A percentile compares a stretch with the other conserved stretches of the same genome.
Evolutionary conservation across 2,797 vertebrate species (phyloP).

Genomic region (Sebastes diaconus): DNA sequence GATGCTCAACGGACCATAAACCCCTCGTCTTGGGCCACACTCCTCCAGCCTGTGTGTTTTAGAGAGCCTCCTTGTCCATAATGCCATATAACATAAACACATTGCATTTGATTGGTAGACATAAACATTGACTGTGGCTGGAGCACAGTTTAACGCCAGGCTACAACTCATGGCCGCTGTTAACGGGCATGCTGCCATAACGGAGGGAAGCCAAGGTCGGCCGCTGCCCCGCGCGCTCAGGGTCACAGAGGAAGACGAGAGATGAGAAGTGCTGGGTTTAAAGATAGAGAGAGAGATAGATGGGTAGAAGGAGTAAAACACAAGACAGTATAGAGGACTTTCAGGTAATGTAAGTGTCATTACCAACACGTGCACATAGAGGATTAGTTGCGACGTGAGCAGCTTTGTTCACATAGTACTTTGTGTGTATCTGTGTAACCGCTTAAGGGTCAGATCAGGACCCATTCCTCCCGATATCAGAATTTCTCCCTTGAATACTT

Average conservation of each 20-base stretch:
- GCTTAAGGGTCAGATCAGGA: background rate
- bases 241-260: conserved; percentile 43
- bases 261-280: conserved; percentile 1
- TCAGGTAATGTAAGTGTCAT: background rate
- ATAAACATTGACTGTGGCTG: conserved; percentile 83
- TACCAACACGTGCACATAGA: background rate
- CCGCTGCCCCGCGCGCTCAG: conserved; percentile 25
- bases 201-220: conserved; percentile 68
- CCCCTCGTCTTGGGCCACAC: conserved; percentile 30
- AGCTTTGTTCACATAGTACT: background rate
- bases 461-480: accelerated
- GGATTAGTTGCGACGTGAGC: background rate
- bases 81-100: conserved; percentile 83
- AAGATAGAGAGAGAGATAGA: background rate
- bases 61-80: conserved; percentile 75
- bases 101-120: conserved; percentile 83
- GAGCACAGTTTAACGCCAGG: conserved; percentile 75
- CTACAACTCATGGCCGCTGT: conserved; percentile 77
- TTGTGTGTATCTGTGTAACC: background rate
- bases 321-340: background rate
- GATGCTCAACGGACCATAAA: conserved; percentile 53
- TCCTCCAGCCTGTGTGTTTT: conserved; percentile 58
- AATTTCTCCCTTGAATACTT: background rate
- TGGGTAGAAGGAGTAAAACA: background rate
- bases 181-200: conserved; percentile 61